Base-by-base conservation (phyloP, 1,140 invertebrate genomes). In the Cyclina sinensis region DNA sequence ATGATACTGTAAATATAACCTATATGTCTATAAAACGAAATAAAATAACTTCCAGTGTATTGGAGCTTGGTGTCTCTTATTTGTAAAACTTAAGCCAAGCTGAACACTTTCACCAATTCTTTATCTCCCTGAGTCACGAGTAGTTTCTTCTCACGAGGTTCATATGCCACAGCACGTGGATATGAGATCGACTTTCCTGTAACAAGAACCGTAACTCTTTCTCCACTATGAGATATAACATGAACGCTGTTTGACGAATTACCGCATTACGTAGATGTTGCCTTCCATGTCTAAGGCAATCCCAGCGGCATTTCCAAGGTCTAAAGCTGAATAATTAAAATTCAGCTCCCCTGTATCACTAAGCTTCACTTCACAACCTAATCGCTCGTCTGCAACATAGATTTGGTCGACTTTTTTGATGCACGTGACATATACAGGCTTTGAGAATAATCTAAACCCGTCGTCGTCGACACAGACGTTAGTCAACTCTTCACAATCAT, bases 111-210 rank as follows among this genome's bases (percentile, higher is more conserved):
- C 3, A 88, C 86, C 2, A 70, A 12, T 35, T 88, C 86, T 73
- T 88, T 48, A 48, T 88, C 86, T 1, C 86, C 86, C 24, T 88
- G 86, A 21, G 86, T 88, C 4, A 88, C 68, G 14, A 88, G 65
- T 0, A 88, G 48, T 80, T 80, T 80, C 59, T 88, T 88, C 27
- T 83, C 79, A 54, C 68, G 43, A 1, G 86, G 48, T 24, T 88
- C 79, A 51, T 43, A 82, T 9, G 86, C 65, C n/a, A 83, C 57
- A 62, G 86, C 86, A 27, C 86, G 70, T 12, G 86, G 86, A 32
- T 82, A 88, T 7, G 86, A 74, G 11, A 88, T 76, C 11, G 39
- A 32, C 1, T 83, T 51, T 21, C 85, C 85, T 32, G 76, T 83
- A 11, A 88, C 79, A 14, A 88, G 65, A 39, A 88, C 86, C 18